Evolutionary conservation across 1,140 invertebrate species (phyloP), one percentile per base, ranked within the genome.

Genomic region (Neodiprion pinetum): DNA sequence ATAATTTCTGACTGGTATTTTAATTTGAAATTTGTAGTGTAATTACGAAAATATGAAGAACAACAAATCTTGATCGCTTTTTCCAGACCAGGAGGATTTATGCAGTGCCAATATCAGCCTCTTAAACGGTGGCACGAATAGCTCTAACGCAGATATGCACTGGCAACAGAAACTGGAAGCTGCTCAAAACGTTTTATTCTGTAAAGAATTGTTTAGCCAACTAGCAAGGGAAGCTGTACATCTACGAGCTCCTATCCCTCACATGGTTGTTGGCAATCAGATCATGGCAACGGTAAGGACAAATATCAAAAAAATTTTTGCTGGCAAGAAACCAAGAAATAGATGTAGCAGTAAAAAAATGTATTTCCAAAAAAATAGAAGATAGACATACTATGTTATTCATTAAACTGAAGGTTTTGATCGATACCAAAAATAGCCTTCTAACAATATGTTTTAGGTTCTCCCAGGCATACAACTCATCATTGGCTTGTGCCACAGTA

Each of bases 121-220:
- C 1, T 90, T 95, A 40, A 92, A 92, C 1, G 92, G 92, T 48
- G 92, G 93, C 10, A 91, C 93, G 0, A 92, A 92, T 28, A 92
- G 91, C 73, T 90, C 90, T 0, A 92, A 91, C n/a, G 90, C 93
- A 0, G 95, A 97, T 77, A 91, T 94, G 67, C 94, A 96, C 84
- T 99, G 97, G 98, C 96, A 98, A 80, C 95, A 96, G 80, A 97
- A 97, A 84, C 88, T 99, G 9, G 97, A 99, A 87, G 95, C 95
- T 1, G 97, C 97, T 0, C 98, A 99, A 84, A 99, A 99, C 89
- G 97, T 99, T 48, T 88, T 99, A 5, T 99, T 98, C 88, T 99
- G 97, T 86, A 99, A 99, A 89, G 98, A 99, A 88, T 86, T 99
- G 3, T 99, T 99, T 85, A 95, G 96, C 76, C 95, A 98, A 84